phyloP scores from a whole-genome alignment of 2,113 vertebrate genomes.

The Plestiodon gilberti region DNA sequence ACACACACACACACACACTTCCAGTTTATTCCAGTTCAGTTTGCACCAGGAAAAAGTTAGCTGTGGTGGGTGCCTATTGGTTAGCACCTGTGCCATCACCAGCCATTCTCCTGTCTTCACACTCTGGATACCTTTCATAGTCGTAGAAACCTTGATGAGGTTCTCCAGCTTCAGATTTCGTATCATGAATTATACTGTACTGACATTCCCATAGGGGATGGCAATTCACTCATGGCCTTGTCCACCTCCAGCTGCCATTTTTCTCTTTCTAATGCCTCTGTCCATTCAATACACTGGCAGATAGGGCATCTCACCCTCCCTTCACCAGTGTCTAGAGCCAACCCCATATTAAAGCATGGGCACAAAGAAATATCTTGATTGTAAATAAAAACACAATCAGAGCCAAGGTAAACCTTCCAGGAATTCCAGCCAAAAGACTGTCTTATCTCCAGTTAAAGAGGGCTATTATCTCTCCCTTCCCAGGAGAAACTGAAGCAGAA shows the following conservation, averaged over 20 bases:
- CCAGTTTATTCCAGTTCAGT: no score
- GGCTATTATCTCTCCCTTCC: conserved; percentile 84
- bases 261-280: neutral
- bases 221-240: neutral
- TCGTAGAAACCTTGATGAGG: neutral
- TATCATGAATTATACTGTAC: no score
- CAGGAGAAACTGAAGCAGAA: conserved; percentile 85
- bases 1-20: no score
- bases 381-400: conserved; percentile 61
- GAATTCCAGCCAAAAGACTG: conserved; percentile 79
- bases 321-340: conserved; percentile 10
- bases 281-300: fast-evolving
- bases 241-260: neutral
- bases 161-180: neutral
- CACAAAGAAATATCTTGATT: conserved; percentile 78
- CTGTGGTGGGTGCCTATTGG: neutral
- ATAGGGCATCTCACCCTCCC: neutral
- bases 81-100: neutral
- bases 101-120: neutral
- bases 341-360: conserved; percentile 66
- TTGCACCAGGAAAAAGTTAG: neutral
- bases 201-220: neutral
- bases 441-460: conserved; percentile 87
- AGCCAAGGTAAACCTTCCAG: conserved; percentile 75
- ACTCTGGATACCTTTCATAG: neutral